Conservation (phyloP, 2,888 invertebrate species). For the Pollenia angustigena region DNA sequence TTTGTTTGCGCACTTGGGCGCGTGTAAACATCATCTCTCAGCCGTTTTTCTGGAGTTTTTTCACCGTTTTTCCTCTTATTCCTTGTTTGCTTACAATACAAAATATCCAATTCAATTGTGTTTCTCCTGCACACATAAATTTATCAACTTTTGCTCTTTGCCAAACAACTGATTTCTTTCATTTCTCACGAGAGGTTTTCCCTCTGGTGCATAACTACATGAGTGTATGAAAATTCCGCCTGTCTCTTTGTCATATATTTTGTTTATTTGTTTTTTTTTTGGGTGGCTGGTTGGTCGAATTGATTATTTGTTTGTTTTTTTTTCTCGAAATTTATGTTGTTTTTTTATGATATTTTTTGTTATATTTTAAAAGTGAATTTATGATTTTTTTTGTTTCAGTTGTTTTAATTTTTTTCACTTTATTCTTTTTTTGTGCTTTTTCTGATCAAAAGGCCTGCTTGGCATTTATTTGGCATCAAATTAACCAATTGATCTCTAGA, state of each 20-base stretch:
- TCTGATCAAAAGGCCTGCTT: slow-evolving; percentile 18
- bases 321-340: slow-evolving; percentile 52
- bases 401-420: slow-evolving; percentile 7
- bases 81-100: not conserved
- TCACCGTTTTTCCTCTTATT: slow-evolving; percentile 6
- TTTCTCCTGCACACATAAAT: slow-evolving; percentile 24
- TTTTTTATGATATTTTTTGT: slow-evolving; percentile 29
- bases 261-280: slow-evolving; percentile 18
- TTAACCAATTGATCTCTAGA: slow-evolving; percentile 20
- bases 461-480: slow-evolving; percentile 41
- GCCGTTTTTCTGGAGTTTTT: slow-evolving; percentile 63
- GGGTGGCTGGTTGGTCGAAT: not conserved
- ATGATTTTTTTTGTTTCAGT: slow-evolving; percentile 40
- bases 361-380: slow-evolving; percentile 44
- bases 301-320: slow-evolving; percentile 44
- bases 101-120: slow-evolving; percentile 10
- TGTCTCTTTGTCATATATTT: slow-evolving; percentile 7
- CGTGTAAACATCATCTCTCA: slow-evolving; percentile 89
- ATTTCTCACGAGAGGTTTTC: slow-evolving; percentile 12
- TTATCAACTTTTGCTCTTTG: slow-evolving; percentile 59
- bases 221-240: not conserved
- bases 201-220: not conserved
- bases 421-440: slow-evolving; percentile 37
- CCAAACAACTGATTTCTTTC: slow-evolving; percentile 17
- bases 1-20: slow-evolving; percentile 87